A percentile compares a stretch with the other conserved stretches of the same genome.
phyloP scores from a whole-genome alignment of 2,113 vertebrate species.

The Delphinus delphis region DNA sequence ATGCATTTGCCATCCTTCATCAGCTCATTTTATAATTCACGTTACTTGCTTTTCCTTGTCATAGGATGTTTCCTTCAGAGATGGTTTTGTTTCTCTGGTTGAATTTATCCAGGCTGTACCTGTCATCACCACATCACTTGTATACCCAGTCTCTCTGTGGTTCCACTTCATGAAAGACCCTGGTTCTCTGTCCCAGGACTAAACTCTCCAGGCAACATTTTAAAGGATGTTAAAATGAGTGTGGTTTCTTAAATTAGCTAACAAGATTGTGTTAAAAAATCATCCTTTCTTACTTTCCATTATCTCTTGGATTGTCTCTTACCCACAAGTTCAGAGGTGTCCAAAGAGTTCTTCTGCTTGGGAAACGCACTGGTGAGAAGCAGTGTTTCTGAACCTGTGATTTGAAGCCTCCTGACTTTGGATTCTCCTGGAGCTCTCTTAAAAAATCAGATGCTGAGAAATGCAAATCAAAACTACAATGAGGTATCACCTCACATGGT shows the following conservation, averaged over 20 bases:
- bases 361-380: not conserved
- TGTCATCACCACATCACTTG: not conserved
- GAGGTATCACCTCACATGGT: too few relatives aligned
- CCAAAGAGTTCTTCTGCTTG: not conserved
- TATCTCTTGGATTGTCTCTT: not conserved
- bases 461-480: too few relatives aligned
- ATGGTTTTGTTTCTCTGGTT: not conserved
- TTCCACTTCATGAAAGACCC: not conserved
- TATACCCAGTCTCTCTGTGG: not conserved
- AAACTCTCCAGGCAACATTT: not conserved
- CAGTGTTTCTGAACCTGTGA: not conserved
- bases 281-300: not conserved
- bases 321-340: not conserved
- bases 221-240: not conserved
- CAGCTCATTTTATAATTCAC: not conserved
- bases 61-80: not conserved
- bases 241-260: not conserved
- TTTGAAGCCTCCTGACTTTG: not conserved
- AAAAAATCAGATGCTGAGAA: not conserved
- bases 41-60: not conserved
- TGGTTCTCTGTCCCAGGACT: not conserved
- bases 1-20: not conserved
- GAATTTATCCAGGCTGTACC: not conserved
- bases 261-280: not conserved
- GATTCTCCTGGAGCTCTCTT: not conserved